Percentiles rank a stretch among this genome's conserved stretches.
Evolutionary conservation across 2,888 invertebrate genomes (phyloP).

Genomic region (Acronicta leporina): DNA sequence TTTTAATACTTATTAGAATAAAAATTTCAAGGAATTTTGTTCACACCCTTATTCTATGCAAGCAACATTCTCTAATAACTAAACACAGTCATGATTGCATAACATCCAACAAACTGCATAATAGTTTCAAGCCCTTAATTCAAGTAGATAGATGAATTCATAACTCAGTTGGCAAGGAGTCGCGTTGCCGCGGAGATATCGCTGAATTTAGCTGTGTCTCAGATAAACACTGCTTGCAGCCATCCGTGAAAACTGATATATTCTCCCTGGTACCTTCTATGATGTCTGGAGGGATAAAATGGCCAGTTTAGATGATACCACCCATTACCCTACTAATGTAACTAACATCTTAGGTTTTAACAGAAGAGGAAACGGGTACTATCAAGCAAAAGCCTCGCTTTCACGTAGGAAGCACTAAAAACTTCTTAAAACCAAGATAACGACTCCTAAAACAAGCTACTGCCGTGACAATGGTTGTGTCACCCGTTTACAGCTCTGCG

Average conservation of each 20-base stretch:
- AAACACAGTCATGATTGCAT: too few species aligned
- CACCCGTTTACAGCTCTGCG: conserved; percentile 49
- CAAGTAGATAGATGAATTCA: conserved; percentile 53
- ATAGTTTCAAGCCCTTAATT: conserved; percentile 28
- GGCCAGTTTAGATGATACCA: too few species aligned
- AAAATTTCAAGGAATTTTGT: too few species aligned
- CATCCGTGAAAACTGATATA: conserved; percentile 65
- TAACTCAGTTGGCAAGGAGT: conserved; percentile 57
- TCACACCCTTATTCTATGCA: too few species aligned
- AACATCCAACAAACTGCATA: conserved; percentile 10
- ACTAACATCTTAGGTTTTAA: conserved; percentile 35
- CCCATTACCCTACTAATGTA: conserved; percentile 11
- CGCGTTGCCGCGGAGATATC: conserved; percentile 54
- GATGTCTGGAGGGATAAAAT: neutral
- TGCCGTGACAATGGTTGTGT: conserved; percentile 50
- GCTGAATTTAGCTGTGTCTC: conserved; percentile 53
- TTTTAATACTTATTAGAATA: too few species aligned
- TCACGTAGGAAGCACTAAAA: conserved; percentile 48
- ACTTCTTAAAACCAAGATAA: conserved; percentile 51
- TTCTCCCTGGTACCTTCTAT: conserved; percentile 3
- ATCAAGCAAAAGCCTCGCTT: conserved; percentile 25
- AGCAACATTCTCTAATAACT: too few species aligned
- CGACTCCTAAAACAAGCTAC: conserved; percentile 54
- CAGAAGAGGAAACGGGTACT: conserved; percentile 21
- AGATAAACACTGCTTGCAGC: conserved; percentile 66